A percentile compares a stretch with the other conserved stretches of the same genome.
Evolutionary conservation across 2,888 invertebrate species (phyloP).

Genomic region (Apamea epomidion): DNA sequence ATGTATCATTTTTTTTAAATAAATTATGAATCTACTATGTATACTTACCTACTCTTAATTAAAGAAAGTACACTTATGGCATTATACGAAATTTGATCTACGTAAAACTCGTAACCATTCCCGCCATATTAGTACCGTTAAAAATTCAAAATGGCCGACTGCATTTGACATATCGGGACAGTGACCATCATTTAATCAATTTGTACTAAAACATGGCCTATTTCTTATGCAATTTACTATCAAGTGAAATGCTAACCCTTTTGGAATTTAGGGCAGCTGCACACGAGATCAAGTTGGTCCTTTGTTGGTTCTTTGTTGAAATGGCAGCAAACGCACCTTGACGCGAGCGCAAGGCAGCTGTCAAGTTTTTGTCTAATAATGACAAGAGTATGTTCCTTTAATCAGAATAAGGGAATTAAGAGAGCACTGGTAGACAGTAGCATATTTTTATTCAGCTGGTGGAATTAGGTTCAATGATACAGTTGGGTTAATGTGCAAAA

Average conservation of each 20-base stretch:
- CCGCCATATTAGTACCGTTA: too few species aligned
- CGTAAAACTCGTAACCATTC: background rate
- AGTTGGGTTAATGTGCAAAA: background rate
- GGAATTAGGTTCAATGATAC: background rate
- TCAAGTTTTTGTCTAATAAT: constrained; percentile 64
- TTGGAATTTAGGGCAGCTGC: constrained; percentile 59
- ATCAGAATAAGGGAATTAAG: constrained; percentile 4
- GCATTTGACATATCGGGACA: constrained; percentile 6
- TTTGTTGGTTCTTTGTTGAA: constrained; percentile 66
- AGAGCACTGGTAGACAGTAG: constrained; percentile 2
- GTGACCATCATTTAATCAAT: background rate
- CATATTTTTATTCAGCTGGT: background rate
- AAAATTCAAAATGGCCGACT: constrained; percentile 4
- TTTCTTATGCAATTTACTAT: background rate
- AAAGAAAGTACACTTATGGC: too few species aligned
- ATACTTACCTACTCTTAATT: too few species aligned
- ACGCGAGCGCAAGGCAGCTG: constrained; percentile 70
- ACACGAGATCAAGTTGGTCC: constrained; percentile 52
- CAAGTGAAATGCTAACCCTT: constrained; percentile 49
- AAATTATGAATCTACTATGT: too few species aligned
- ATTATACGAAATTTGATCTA: background rate
- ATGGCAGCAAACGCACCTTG: constrained; percentile 75
- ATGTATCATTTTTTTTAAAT: too few species aligned
- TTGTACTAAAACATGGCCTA: background rate
- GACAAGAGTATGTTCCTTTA: constrained; percentile 7